Base-by-base conservation (phyloP, 2,113 vertebrate species). In the Neoarius graeffei region DNA sequence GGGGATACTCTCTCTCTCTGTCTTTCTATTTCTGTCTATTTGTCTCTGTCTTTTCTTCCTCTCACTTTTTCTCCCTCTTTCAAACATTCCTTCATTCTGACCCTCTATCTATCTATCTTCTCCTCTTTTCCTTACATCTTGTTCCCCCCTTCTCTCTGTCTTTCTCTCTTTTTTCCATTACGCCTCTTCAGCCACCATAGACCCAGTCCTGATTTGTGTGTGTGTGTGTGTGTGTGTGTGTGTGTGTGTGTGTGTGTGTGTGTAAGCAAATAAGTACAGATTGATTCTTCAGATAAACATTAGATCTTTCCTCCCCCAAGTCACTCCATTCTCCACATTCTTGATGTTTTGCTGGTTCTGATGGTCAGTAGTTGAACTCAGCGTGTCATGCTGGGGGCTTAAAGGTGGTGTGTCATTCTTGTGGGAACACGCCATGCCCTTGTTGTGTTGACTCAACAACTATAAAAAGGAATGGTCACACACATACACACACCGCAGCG, bases 401-500 rank as follows among this genome's bases (percentile, higher is more conserved):
- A 52, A 85, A 89, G 80, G 84, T 81, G 79, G 82, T 85, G 83
- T 64, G 88, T 84, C 52, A 80, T 56, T 67, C 10, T 84, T 64
- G 52, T 74, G 80, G 89, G 91, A 91, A 91, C 91, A 88, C 4
- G 73, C 67, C 82, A 88, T 89, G 87, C 93, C 50, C 59, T 87
- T 67, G 59, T 81, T 23, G 73, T 94, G 93, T 94, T 94, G 92
- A 92, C 90, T 93, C 94, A 93, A 94, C 85, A 90, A 89, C 88
- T 89, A 80, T 67, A 90, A 90, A 62, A 35, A 89, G 86, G 50
- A 89, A 86, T 71, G 71, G 87, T 50, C 82, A 84, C 66, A 82
- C 85, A 88, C 79, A 84, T 89, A 85, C 88, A 86, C 90, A 85
- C 57, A 77, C 71, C 9, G 83, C 84, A 87, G 23, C 6, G 2